Evolutionary conservation across 2,113 vertebrate genomes (phyloP).

Genomic region (Cryptotis parvus): DNA sequence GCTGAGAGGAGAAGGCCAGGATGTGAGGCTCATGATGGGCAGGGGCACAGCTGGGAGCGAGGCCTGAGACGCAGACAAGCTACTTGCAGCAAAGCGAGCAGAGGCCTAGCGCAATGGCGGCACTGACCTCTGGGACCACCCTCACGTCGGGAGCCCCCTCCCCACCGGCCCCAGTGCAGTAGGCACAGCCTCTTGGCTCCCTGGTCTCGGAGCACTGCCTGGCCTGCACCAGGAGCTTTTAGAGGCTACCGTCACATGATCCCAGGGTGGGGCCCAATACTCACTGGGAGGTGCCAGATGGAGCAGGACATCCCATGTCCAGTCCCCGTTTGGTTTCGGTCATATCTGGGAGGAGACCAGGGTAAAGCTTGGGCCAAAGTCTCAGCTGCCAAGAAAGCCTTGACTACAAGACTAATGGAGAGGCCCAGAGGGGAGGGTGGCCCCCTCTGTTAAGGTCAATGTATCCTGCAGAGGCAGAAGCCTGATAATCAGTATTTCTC

Average conservation of each 20-base stretch:
- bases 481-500: too few relatives aligned
- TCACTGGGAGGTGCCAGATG: slow-evolving; percentile 52
- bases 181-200: neutral
- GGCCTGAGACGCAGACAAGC: neutral
- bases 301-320: slow-evolving; percentile 21
- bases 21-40: neutral
- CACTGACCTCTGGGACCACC: neutral
- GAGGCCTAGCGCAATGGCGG: neutral
- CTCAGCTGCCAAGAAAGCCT: neutral
- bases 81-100: fast-evolving
- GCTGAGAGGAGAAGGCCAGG: neutral
- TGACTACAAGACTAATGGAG: neutral
- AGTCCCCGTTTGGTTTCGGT: slow-evolving; percentile 64
- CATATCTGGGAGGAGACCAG: slow-evolving; percentile 44
- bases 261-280: slow-evolving; percentile 38
- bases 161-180: neutral
- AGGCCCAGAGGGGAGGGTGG: fast-evolving
- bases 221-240: slow-evolving; percentile 25
- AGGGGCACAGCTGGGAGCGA: fast-evolving
- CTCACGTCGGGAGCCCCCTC: neutral
- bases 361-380: neutral
- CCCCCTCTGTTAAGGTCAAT: fast-evolving
- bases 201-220: neutral
- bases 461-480: neutral
- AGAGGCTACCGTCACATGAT: slow-evolving; percentile 45